phyloP scores from a whole-genome alignment of 1,140 invertebrate genomes.

The Cotesia chilonis region DNA sequence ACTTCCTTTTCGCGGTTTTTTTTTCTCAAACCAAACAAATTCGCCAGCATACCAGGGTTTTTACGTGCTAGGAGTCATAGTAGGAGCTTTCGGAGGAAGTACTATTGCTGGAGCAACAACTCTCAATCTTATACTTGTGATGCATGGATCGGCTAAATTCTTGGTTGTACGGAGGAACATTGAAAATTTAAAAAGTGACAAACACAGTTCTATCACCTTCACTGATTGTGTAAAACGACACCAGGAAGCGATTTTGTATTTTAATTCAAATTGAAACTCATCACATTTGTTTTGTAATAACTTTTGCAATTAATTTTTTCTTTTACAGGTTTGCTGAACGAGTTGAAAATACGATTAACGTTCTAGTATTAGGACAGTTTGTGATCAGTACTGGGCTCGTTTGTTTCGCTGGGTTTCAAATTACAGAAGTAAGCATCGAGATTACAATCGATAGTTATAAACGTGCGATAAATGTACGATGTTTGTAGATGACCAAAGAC shows the following conservation, averaged over 20 bases:
- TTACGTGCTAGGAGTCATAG: constrained; percentile 38
- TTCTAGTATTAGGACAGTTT: constrained; percentile 50
- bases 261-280: neutral
- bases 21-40: constrained; percentile 43
- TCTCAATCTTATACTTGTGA: constrained; percentile 47
- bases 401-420: constrained; percentile 40
- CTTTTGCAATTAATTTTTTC: constrained; percentile 5
- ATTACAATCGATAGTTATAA: constrained; percentile 20
- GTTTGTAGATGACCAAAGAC: constrained; percentile 49
- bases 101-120: constrained; percentile 45
- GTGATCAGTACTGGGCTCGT: constrained; percentile 35
- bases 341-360: constrained; percentile 51
- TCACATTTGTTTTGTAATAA: constrained; percentile 13
- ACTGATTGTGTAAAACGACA: constrained; percentile 43
- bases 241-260: constrained; percentile 50
- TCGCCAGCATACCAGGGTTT: constrained; percentile 41
- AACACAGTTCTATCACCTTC: constrained; percentile 27
- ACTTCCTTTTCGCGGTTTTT: constrained; percentile 49
- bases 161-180: constrained; percentile 41
- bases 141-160: constrained; percentile 52
- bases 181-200: constrained; percentile 35
- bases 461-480: neutral
- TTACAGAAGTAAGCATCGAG: constrained; percentile 48
- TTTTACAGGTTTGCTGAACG: constrained; percentile 52
- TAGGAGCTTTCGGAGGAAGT: constrained; percentile 35